Evolutionary conservation across 2,797 vertebrate species (phyloP).

Genomic region (Acomys russatus): DNA sequence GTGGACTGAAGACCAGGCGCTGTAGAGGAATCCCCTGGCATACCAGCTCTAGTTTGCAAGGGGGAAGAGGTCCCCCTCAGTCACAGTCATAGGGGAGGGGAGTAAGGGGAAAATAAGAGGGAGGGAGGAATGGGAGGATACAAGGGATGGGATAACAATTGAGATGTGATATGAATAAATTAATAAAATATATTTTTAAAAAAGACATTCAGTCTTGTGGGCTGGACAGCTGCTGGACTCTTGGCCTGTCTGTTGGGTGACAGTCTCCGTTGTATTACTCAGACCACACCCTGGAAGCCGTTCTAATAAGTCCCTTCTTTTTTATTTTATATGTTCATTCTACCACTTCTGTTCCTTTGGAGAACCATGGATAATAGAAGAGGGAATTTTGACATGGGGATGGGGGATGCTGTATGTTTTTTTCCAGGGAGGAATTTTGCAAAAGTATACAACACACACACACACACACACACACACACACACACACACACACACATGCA

Average conservation of each 20-base stretch:
- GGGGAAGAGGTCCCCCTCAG: no score
- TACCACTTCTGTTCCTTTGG: background rate
- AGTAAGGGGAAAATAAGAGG: no score
- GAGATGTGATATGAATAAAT: no score
- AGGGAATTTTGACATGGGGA: background rate
- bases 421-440: background rate
- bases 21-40: background rate
- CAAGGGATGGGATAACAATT: no score
- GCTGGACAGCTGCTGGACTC: background rate
- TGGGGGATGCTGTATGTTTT: background rate
- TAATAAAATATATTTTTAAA: no score
- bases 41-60: background rate
- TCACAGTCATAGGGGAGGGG: no score
- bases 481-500: background rate
- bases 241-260: background rate
- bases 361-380: background rate
- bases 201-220: background rate
- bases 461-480: background rate
- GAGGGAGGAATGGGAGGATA: no score
- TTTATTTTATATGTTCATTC: background rate
- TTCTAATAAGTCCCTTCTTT: background rate
- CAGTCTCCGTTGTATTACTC: no score
- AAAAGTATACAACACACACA: background rate
- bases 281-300: background rate
- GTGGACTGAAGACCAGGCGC: background rate